phyloP scores from a whole-genome alignment of 2,888 invertebrate species.

The Xanthostigma xanthostigma region DNA sequence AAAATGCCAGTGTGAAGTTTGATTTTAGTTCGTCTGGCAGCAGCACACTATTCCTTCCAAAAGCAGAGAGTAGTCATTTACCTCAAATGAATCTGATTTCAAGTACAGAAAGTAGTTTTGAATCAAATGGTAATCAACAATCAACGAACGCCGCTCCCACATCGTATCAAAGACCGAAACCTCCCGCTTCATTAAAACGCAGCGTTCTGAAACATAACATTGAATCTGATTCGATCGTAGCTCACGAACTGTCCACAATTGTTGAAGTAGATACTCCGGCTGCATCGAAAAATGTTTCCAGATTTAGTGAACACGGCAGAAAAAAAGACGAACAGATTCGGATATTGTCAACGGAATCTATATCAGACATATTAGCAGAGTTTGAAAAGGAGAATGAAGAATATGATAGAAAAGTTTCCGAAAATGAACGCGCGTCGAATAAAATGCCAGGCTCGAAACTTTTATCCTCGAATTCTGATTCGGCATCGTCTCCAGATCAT shows the following conservation, averaged over 20 bases:
- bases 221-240: conserved; percentile 19
- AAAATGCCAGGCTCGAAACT: neutral
- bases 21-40: too few relatives aligned
- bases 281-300: conserved; percentile 15
- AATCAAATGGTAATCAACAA: too few relatives aligned
- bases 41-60: too few relatives aligned
- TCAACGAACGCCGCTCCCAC: too few relatives aligned
- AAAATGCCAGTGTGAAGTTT: conserved; percentile 1
- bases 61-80: too few relatives aligned
- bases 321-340: neutral
- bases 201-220: conserved; percentile 17
- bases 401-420: too few relatives aligned
- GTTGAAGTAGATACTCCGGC: conserved; percentile 25
- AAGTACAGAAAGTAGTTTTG: too few relatives aligned
- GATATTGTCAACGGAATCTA: conserved; percentile 13
- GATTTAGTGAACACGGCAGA: too few relatives aligned
- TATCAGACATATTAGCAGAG: too few relatives aligned
- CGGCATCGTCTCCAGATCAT: conserved; percentile 27
- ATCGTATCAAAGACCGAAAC: conserved; percentile 16
- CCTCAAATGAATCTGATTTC: too few relatives aligned
- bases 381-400: too few relatives aligned
- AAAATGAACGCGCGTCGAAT: too few relatives aligned
- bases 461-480: conserved; percentile 1
- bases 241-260: conserved; percentile 29
- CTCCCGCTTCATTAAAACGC: conserved; percentile 24